phyloP scores from a whole-genome alignment of 2,113 vertebrate species.

The Phainopepla nitens region DNA sequence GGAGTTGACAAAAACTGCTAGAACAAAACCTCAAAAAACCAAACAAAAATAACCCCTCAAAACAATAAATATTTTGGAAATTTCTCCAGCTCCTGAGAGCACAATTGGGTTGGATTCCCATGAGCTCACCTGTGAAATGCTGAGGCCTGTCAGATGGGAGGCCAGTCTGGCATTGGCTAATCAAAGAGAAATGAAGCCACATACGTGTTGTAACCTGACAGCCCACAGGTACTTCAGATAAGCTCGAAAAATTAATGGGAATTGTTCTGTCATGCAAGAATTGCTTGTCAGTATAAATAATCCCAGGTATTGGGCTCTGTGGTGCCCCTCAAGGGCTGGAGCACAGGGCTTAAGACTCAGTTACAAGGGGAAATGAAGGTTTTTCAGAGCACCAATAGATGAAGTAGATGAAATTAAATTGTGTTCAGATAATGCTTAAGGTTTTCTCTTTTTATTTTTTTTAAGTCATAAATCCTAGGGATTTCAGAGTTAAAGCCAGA shows the following conservation, averaged over 20 bases:
- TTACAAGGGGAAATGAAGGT: conserved; percentile 42
- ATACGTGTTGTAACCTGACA: neutral
- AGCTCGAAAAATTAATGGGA: neutral
- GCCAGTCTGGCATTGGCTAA: neutral
- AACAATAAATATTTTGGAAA: neutral
- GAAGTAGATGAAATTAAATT: conserved; percentile 53
- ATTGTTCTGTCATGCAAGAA: neutral
- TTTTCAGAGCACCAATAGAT: neutral
- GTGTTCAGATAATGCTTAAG: conserved; percentile 22
- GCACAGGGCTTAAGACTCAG: neutral
- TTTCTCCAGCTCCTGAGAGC: neutral
- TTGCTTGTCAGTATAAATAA: neutral
- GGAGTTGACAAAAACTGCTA: neutral
- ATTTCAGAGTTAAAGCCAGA: conserved; percentile 31
- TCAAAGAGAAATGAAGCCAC: neutral
- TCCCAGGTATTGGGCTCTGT: neutral
- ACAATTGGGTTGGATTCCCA: neutral
- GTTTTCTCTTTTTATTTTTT: neutral
- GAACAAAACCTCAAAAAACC: neutral
- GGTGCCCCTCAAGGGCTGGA: neutral
- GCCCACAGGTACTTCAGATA: conserved; percentile 11
- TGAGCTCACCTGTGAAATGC: neutral
- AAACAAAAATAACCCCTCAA: neutral
- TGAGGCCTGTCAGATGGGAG: neutral
- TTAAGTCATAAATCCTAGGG: conserved; percentile 44